These are phyloP conservation scores for Ceratotherium simum DNA, from an alignment of 2,113 vertebrate genomes.

Conservation along the genomic window DNA sequence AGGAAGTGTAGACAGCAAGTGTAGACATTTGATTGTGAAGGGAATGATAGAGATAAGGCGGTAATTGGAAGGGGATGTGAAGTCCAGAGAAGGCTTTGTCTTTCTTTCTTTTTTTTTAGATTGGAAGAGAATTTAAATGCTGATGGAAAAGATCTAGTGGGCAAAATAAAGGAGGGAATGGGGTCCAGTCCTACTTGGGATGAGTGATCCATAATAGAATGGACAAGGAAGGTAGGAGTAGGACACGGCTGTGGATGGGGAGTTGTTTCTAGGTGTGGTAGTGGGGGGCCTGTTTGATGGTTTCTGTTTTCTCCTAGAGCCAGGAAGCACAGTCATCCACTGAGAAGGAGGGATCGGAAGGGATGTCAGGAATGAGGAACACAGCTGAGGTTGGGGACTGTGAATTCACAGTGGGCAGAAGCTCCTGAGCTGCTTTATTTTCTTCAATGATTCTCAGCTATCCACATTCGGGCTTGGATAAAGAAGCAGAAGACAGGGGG, in stretches of 20 bases:
- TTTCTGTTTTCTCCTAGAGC: not conserved
- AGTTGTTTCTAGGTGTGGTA: not conserved
- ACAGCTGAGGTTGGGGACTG: not conserved
- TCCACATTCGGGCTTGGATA: not conserved
- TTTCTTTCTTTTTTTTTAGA: not conserved
- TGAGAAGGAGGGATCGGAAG: not conserved
- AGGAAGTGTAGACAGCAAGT: not conserved
- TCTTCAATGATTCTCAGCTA: not conserved
- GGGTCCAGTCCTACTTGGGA: not conserved
- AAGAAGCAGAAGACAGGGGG: not conserved
- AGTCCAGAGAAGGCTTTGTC: not conserved
- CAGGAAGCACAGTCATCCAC: not conserved
- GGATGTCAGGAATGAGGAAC: accelerated
- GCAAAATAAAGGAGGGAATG: not conserved
- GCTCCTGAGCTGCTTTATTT: not conserved
- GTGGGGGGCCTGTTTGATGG: not conserved
- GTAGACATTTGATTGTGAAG: not conserved
- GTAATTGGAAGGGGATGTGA: not conserved
- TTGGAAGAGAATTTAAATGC: not conserved
- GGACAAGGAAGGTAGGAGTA: too few species aligned
- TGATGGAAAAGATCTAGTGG: not conserved
- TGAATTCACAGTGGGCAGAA: not conserved
- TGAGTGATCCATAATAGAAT: not conserved
- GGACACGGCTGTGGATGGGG: accelerated
- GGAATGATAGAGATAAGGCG: not conserved